Percentiles rank a stretch among this genome's conserved stretches.
phyloP scores from a whole-genome alignment of 2,113 vertebrate genomes.

The Caretta caretta region DNA sequence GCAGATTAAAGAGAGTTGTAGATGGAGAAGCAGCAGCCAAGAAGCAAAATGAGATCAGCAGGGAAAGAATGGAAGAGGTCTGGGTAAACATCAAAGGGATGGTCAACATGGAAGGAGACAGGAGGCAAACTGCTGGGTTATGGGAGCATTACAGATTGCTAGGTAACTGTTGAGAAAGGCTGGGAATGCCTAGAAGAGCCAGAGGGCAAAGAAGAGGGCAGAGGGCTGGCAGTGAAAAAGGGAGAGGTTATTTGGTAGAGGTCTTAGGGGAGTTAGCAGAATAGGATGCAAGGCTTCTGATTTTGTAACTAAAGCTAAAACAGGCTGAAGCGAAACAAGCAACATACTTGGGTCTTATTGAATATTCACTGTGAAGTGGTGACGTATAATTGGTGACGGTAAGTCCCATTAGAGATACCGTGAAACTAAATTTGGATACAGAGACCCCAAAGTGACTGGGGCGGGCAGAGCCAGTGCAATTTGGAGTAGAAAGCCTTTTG shows the following conservation, averaged over 20 bases:
- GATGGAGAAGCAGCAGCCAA: background rate
- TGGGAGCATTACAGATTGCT: background rate
- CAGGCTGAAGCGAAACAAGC: background rate
- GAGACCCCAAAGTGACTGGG: background rate
- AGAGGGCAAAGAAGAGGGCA: background rate
- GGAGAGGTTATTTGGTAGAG: background rate
- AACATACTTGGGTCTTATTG: background rate
- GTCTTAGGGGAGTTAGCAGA: background rate
- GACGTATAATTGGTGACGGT: background rate
- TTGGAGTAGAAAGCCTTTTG: background rate
- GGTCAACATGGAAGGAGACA: background rate
- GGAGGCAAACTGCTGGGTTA: background rate
- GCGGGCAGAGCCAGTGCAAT: background rate
- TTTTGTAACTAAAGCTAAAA: background rate
- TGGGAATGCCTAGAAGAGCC: background rate
- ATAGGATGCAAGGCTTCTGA: background rate
- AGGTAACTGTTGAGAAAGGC: background rate
- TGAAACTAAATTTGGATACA: background rate
- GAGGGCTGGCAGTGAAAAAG: background rate
- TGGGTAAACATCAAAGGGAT: background rate
- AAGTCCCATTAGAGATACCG: background rate
- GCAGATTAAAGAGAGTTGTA: background rate
- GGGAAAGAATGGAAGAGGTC: background rate
- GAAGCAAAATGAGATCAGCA: background rate
- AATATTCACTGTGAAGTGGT: background rate